Percentiles rank a stretch among this genome's conserved stretches.
Conservation (phyloP, 2,888 invertebrate species). For the Luperina nickerlii region DNA sequence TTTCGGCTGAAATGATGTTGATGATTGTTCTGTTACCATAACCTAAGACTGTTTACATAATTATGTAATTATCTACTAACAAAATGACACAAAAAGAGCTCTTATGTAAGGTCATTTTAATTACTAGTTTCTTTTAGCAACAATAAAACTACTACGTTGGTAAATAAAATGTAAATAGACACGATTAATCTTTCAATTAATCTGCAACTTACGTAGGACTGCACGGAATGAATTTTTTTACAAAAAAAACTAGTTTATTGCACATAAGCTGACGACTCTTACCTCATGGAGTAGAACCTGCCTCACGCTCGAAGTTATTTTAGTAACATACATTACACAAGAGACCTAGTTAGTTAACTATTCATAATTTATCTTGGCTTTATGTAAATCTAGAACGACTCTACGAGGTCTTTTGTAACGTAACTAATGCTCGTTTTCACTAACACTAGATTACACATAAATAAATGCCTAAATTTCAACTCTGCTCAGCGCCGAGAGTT, state of each 20-base stretch:
- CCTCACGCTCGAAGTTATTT: constrained; percentile 25
- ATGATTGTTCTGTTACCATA: not conserved
- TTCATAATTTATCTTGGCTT: not conserved
- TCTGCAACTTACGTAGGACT: constrained; percentile 3
- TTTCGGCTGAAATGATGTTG: too few relatives aligned
- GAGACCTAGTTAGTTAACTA: not conserved
- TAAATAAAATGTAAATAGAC: not conserved
- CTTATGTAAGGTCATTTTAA: not conserved
- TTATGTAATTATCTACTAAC: not conserved
- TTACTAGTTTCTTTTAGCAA: not conserved
- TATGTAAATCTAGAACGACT: not conserved
- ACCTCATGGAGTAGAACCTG: constrained; percentile 38
- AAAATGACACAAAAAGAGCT: not conserved
- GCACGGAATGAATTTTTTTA: constrained; percentile 4
- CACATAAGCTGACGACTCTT: constrained; percentile 24
- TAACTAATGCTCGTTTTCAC: not conserved
- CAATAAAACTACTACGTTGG: not conserved
- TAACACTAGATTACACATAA: not conserved
- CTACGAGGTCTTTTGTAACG: not conserved
- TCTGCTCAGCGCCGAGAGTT: too few relatives aligned
- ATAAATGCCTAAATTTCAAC: not conserved
- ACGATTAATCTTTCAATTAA: not conserved
- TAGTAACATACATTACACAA: constrained; percentile 18
- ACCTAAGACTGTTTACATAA: not conserved
- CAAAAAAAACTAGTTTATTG: constrained; percentile 40